Evolutionary conservation across 2,113 vertebrate species (phyloP).

Genomic region (Morphnarchus princeps): DNA sequence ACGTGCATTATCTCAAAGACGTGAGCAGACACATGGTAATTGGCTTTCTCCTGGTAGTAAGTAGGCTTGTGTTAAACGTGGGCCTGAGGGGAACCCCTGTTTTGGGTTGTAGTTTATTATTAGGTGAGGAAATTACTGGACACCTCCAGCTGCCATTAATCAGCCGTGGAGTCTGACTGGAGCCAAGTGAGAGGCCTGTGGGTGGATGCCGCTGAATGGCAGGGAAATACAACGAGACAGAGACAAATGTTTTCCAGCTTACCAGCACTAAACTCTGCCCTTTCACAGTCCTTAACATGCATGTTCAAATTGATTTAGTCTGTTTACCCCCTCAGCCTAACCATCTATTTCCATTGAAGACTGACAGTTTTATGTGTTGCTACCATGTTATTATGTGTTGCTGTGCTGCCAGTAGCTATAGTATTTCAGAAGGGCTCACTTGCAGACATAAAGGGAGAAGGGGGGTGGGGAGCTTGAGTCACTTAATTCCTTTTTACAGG

Average conservation of each 20-base stretch:
- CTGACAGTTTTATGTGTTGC: constrained; percentile 88
- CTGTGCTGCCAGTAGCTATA: constrained; percentile 80
- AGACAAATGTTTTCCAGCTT: constrained; percentile 83
- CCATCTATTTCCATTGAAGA: constrained; percentile 79
- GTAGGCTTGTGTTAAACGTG: constrained; percentile 43
- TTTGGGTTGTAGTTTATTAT: constrained; percentile 79
- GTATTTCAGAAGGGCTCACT: constrained; percentile 81
- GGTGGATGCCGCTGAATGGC: constrained; percentile 71
- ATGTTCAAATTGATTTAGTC: constrained; percentile 86
- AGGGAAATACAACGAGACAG: constrained; percentile 82
- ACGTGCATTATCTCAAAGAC: neutral
- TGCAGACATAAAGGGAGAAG: constrained; percentile 74
- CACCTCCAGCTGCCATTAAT: constrained; percentile 93
- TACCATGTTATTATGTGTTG: constrained; percentile 86
- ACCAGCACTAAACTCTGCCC: constrained; percentile 72
- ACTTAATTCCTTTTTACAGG: constrained; percentile 71
- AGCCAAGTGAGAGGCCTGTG: constrained; percentile 82
- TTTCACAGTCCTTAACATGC: constrained; percentile 77
- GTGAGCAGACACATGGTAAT: constrained; percentile 31
- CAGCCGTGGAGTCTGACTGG: constrained; percentile 85
- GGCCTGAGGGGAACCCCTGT: constrained; percentile 63
- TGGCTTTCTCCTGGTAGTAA: constrained; percentile 44
- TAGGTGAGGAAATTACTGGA: constrained; percentile 86
- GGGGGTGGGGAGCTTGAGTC: constrained; percentile 7
- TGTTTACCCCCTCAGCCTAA: constrained; percentile 76